A percentile compares a stretch with the other conserved stretches of the same genome.
These are phyloP conservation scores for Chamaetylas fuelleborni DNA, from an alignment of 2,113 vertebrate species.

Conservation along the genomic window DNA sequence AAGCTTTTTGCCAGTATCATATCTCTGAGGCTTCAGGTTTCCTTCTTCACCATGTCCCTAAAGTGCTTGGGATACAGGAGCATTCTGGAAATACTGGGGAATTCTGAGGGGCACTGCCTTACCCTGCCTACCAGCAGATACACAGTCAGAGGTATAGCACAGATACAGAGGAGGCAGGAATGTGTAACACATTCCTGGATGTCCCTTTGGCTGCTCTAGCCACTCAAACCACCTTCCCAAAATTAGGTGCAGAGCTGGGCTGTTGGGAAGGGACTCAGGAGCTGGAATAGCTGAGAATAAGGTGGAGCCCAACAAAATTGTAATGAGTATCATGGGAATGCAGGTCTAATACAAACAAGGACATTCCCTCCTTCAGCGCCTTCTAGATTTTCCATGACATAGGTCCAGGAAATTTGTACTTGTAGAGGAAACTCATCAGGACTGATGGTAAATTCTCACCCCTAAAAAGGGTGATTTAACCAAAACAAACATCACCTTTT, in stretches of 20 bases:
- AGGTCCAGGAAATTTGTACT: background rate
- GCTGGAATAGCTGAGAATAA: background rate
- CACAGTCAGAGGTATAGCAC: background rate
- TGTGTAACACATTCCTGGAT: background rate
- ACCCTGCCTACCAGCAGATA: background rate
- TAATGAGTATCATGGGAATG: background rate
- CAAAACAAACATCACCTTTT: background rate
- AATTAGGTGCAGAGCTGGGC: background rate
- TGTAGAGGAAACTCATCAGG: background rate
- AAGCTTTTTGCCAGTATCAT: background rate
- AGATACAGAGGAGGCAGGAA: background rate
- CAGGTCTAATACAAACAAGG: background rate
- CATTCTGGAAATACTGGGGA: background rate
- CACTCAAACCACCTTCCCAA: background rate
- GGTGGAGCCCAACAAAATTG: accelerated
- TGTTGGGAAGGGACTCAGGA: background rate
- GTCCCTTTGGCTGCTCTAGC: background rate
- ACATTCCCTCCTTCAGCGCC: background rate
- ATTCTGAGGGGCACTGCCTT: background rate
- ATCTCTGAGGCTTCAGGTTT: background rate
- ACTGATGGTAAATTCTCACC: background rate
- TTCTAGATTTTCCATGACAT: background rate
- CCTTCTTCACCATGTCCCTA: background rate
- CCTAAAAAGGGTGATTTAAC: background rate
- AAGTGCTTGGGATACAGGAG: background rate